Base-by-base conservation (phyloP, 1,140 invertebrate species). In the Drosophila pruinosa region DNA sequence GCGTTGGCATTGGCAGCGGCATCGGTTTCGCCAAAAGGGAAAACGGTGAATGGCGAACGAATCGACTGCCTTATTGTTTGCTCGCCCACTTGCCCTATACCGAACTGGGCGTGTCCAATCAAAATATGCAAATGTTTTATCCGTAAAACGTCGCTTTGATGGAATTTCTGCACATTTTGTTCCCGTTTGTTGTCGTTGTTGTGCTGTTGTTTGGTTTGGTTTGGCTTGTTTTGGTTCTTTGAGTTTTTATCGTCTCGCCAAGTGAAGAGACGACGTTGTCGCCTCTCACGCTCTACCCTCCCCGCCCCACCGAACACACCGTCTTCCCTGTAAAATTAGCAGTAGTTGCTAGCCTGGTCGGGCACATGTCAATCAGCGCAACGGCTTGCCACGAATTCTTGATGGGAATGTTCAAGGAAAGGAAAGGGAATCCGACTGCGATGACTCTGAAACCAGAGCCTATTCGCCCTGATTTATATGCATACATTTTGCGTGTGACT, bases 81-180 rank as follows among this genome's bases (percentile, higher is more conserved):
- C 61, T 61, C 80, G 80, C 80, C 63, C 80, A 85, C 68, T 79
- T 69, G 81, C 68, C 74, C 76, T 61, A 53, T 15, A 72, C 76
- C 63, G 63, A 79, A 71, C 54, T 70, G 80, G 80, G 80, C 80
- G 80, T 85, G 80, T 80, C 81, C 81, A 85, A 85, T 85, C 80
- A 85, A 85, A 85, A 85, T 85, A 85, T 85, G 80, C 81, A 85
- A 85, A 85, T 85, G 79, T 75, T 85, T 83, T 83, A 83, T 78
- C 80, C 80, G 75, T 85, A 85, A 83, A 83, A 83, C 79, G 79
- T 85, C 79, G 79, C 79, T 83, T 85, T 83, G 80, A 83, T 83
- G 80, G 76, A 85, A 83, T 83, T 83, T 83, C 80, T 77, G 80
- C 80, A 85, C 80, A 83, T 83, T 79, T 79, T 57, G 72, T 54